phyloP scores from a whole-genome alignment of 2,113 vertebrate species.

The Podilymbus podiceps region DNA sequence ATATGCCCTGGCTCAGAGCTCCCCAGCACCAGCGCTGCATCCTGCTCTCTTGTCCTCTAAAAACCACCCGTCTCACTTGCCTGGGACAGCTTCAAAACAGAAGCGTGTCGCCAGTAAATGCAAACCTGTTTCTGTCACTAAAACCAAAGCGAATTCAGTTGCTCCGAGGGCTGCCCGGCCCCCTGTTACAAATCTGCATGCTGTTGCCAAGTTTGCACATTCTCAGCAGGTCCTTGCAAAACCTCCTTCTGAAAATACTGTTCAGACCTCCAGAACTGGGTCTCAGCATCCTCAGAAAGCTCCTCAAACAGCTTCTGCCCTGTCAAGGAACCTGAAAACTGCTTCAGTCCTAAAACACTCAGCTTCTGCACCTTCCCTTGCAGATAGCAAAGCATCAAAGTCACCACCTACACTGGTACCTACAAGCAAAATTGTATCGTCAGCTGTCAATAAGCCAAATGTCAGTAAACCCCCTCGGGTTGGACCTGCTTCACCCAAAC shows the following conservation, averaged over 20 bases:
- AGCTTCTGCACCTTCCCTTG: slow-evolving; percentile 38
- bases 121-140: neutral
- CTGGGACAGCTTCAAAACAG: slow-evolving; percentile 46
- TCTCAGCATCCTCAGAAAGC: neutral
- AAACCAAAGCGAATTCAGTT: neutral
- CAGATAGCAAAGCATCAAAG: slow-evolving; percentile 1
- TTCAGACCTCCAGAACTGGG: neutral
- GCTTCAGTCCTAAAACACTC: slow-evolving; percentile 35
- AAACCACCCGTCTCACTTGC: neutral
- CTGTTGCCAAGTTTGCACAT: slow-evolving; percentile 26
- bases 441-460: slow-evolving; percentile 25
- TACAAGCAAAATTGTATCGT: neutral
- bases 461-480: neutral
- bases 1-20: neutral
- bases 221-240: slow-evolving; percentile 56
- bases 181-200: neutral
- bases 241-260: slow-evolving; percentile 2
- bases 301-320: neutral
- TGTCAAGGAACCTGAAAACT: slow-evolving; percentile 30
- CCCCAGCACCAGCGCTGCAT: neutral
- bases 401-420: neutral
- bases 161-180: neutral
- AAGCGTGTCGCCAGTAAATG: neutral
- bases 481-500: slow-evolving; percentile 47
- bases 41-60: neutral